Conservation (phyloP, 2,888 invertebrate genomes). For the Furcula furcula region DNA sequence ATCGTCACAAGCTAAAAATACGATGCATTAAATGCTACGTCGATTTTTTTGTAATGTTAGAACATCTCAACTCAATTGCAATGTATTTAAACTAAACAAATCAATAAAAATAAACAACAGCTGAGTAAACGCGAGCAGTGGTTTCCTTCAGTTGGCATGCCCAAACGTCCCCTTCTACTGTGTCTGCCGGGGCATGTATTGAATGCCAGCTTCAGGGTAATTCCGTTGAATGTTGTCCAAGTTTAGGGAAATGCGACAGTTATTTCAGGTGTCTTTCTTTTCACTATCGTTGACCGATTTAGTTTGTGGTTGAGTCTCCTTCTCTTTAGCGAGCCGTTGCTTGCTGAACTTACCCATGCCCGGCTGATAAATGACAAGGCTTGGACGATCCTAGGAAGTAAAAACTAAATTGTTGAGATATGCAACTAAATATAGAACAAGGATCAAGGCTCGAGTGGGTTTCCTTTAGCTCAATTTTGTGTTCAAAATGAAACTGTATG, state of each 20-base stretch:
- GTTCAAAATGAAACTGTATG: no score
- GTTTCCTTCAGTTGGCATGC: constrained; percentile 67
- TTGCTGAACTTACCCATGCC: constrained; percentile 92
- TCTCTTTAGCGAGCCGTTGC: constrained; percentile 80
- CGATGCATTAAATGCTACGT: constrained; percentile 56
- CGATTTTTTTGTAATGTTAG: constrained; percentile 46
- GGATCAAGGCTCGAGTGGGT: no score
- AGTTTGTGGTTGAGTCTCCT: constrained; percentile 49
- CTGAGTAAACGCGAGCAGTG: constrained; percentile 59
- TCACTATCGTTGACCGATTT: constrained; percentile 69
- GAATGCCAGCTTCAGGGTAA: constrained; percentile 72
- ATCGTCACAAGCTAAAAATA: constrained; percentile 70
- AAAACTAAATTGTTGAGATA: constrained; percentile 3
- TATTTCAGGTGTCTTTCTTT: constrained; percentile 77
- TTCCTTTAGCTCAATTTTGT: no score
- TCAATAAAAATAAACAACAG: constrained; percentile 59
- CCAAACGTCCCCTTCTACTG: constrained; percentile 60
- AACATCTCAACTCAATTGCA: constrained; percentile 56
- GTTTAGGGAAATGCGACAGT: constrained; percentile 49
- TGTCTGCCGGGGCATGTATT: constrained; percentile 57
- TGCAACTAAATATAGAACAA: no score
- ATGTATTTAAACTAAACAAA: constrained; percentile 61
- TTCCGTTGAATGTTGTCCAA: constrained; percentile 79
- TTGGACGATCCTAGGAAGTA: constrained; percentile 88
- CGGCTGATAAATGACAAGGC: constrained; percentile 94